Conservation (phyloP, 2,797 vertebrate species). For the Arremon brunneinucha region DNA sequence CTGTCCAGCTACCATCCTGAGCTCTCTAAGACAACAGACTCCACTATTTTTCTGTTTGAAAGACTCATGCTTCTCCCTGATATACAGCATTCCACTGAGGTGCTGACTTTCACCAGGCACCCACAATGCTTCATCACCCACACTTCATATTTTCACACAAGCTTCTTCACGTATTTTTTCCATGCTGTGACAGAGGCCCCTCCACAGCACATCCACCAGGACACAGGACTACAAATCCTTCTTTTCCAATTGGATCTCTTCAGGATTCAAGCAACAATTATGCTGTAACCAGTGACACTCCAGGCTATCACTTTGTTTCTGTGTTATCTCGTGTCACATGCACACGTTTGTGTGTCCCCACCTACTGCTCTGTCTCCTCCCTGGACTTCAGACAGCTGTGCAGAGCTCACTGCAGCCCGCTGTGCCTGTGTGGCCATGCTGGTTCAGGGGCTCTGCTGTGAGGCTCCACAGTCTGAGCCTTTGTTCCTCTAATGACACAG, state of each 20-base stretch:
- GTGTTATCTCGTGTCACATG: accelerated
- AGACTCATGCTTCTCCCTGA: neutral
- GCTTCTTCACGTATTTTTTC: neutral
- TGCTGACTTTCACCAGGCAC: conserved; percentile 3
- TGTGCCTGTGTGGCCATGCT: neutral
- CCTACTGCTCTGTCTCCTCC: neutral
- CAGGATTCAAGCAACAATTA: neutral
- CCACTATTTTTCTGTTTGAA: neutral
- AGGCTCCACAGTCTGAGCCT: neutral
- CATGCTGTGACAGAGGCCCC: neutral
- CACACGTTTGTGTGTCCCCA: neutral
- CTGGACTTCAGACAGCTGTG: neutral
- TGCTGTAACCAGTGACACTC: neutral
- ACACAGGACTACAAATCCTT: neutral
- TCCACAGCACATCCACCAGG: neutral
- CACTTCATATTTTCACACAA: neutral
- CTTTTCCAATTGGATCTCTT: neutral
- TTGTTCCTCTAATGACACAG: neutral
- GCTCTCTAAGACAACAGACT: neutral
- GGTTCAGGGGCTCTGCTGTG: neutral
- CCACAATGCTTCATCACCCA: neutral
- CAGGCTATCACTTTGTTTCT: neutral
- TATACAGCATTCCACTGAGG: neutral
- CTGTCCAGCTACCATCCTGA: neutral
- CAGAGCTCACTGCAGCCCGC: accelerated